Conservation (phyloP, 1,140 invertebrate species). For the Leptinotarsa texana region DNA sequence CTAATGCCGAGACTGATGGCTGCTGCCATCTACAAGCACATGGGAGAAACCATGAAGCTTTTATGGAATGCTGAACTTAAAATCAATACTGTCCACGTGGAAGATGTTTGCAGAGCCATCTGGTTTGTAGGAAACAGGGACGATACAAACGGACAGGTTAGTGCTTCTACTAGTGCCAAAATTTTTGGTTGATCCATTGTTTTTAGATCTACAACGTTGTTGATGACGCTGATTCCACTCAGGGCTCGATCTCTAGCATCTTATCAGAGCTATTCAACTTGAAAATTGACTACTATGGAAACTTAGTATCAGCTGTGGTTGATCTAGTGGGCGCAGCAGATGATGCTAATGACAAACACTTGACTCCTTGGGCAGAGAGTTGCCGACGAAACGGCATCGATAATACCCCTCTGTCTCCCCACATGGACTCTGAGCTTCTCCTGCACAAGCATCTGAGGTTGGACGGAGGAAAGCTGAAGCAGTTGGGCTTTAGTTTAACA, state of each 20-base stretch:
- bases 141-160: slow-evolving; percentile 55
- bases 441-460: slow-evolving; percentile 80
- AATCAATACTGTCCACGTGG: slow-evolving; percentile 87
- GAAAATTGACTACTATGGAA: slow-evolving; percentile 84
- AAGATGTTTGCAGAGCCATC: slow-evolving; percentile 78
- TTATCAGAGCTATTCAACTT: slow-evolving; percentile 84
- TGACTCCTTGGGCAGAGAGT: slow-evolving; percentile 85
- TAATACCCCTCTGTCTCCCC: slow-evolving; percentile 86
- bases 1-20: slow-evolving; percentile 82
- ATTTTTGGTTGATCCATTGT: neutral
- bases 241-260: slow-evolving; percentile 77
- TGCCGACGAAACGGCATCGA: slow-evolving; percentile 74
- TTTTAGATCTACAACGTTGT: slow-evolving; percentile 79
- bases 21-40: slow-evolving; percentile 84
- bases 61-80: slow-evolving; percentile 83
- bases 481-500: slow-evolving; percentile 61
- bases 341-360: slow-evolving; percentile 90
- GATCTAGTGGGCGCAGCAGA: slow-evolving; percentile 79
- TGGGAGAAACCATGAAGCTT: slow-evolving; percentile 88
- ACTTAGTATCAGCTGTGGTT: slow-evolving; percentile 74
- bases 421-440: slow-evolving; percentile 79
- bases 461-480: slow-evolving; percentile 69
- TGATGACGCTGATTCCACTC: slow-evolving; percentile 80
- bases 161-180: neutral
- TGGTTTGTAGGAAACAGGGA: slow-evolving; percentile 67